Percentiles rank a stretch among this genome's conserved stretches.
These are phyloP conservation scores for Idaea aversata DNA, from an alignment of 2,888 invertebrate genomes.

Conservation along the genomic window DNA sequence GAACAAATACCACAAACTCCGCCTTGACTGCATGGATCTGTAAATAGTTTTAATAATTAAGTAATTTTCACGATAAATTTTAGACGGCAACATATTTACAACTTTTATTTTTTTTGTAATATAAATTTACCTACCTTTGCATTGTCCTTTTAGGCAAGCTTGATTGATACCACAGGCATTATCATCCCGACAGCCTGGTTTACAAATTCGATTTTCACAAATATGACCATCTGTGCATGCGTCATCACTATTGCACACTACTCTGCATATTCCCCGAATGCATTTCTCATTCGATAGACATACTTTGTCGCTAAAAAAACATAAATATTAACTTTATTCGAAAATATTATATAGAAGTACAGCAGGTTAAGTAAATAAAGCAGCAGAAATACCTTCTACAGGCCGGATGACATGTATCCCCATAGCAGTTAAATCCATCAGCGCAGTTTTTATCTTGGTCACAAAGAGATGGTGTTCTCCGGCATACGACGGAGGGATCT, in stretches of 20 bases:
- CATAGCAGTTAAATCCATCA: slow-evolving; percentile 87
- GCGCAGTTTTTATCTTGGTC: slow-evolving; percentile 84
- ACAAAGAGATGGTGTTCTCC: slow-evolving; percentile 84
- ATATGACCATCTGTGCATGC: slow-evolving; percentile 90
- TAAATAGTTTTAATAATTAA: slow-evolving; percentile 7
- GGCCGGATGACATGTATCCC: slow-evolving; percentile 87
- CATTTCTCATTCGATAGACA: slow-evolving; percentile 94
- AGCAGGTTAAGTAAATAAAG: background rate
- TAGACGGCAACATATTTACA: background rate
- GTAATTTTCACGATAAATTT: background rate
- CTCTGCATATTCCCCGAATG: slow-evolving; percentile 89
- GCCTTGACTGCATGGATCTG: slow-evolving; percentile 88
- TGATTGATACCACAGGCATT: slow-evolving; percentile 86
- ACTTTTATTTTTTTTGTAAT: background rate
- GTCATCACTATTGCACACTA: slow-evolving; percentile 92
- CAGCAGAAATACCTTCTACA: slow-evolving; percentile 83
- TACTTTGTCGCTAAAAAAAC: slow-evolving; percentile 84
- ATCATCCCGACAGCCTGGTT: slow-evolving; percentile 92
- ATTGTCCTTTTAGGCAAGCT: slow-evolving; percentile 91
- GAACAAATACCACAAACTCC: slow-evolving; percentile 92
- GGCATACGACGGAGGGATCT: slow-evolving; percentile 87
- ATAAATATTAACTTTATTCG: background rate
- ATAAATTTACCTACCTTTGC: slow-evolving; percentile 80
- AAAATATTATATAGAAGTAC: background rate
- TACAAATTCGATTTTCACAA: slow-evolving; percentile 92